Conservation (phyloP, 2,888 invertebrate genomes). For the Drosophila neonasuta region DNA sequence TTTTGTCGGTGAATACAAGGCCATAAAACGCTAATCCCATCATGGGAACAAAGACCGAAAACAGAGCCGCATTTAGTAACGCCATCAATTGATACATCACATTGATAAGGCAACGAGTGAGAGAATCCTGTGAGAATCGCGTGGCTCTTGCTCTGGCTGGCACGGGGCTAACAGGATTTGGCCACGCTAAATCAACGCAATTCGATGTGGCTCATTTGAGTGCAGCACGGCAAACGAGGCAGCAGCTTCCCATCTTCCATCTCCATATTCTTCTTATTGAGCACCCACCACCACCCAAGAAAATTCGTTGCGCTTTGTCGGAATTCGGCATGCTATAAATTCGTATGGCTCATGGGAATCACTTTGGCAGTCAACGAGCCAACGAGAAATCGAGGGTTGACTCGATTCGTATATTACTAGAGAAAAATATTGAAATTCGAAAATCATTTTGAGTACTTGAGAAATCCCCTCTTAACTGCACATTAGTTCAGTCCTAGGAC, state of each 20-base stretch:
- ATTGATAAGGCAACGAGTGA: slow-evolving; percentile 48
- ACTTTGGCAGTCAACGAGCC: slow-evolving; percentile 16
- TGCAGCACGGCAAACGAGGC: slow-evolving; percentile 55
- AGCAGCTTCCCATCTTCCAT: neutral
- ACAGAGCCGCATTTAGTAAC: slow-evolving; percentile 52
- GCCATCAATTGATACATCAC: slow-evolving; percentile 76
- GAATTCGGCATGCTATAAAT: slow-evolving; percentile 79
- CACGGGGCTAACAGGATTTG: slow-evolving; percentile 78
- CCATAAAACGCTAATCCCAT: slow-evolving; percentile 78
- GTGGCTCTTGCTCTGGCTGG: slow-evolving; percentile 42
- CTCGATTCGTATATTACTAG: slow-evolving; percentile 15
- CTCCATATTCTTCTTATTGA: neutral
- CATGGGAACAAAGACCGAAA: slow-evolving; percentile 72
- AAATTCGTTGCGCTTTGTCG: slow-evolving; percentile 82
- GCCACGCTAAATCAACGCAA: slow-evolving; percentile 79
- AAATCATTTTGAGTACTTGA: slow-evolving; percentile 74
- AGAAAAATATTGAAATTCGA: slow-evolving; percentile 74
- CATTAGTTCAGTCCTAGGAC: slow-evolving; percentile 57
- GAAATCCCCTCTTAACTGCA: slow-evolving; percentile 19
- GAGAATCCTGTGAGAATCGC: slow-evolving; percentile 70
- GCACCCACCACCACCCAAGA: slow-evolving; percentile 67
- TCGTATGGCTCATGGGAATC: slow-evolving; percentile 69
- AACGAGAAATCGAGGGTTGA: slow-evolving; percentile 41
- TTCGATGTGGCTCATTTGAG: slow-evolving; percentile 80
- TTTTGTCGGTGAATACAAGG: slow-evolving; percentile 62